phyloP scores from a whole-genome alignment of 2,797 vertebrate species.

The Graptemys geographica region DNA sequence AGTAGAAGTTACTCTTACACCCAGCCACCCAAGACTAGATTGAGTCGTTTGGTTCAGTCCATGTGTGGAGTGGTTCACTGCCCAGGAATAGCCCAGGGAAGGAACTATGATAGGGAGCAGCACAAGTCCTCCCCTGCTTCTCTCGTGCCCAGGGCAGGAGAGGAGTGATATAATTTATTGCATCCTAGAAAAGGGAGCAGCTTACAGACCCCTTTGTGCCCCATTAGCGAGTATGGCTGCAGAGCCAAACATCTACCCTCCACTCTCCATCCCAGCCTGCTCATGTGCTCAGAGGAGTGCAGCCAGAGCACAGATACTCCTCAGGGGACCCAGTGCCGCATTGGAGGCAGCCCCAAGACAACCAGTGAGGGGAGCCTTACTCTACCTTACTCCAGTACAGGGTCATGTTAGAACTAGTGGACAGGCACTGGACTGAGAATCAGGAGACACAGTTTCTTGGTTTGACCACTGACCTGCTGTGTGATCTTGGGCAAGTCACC shows the following conservation, averaged over 20 bases:
- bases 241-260: not conserved
- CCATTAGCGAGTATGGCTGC: accelerated
- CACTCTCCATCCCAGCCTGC: not conserved
- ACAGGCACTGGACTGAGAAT: not conserved
- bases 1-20: not conserved
- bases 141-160: accelerated
- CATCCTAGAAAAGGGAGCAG: not conserved
- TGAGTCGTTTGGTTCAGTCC: not conserved
- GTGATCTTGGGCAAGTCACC: not conserved
- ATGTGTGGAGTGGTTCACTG: not conserved
- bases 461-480: not conserved
- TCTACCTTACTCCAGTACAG: accelerated
- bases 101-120: not conserved
- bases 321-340: not conserved
- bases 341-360: accelerated
- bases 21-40: not conserved
- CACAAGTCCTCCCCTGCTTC: not conserved
- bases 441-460: not conserved
- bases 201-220: not conserved
- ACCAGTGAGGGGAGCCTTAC: accelerated
- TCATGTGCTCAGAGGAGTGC: accelerated
- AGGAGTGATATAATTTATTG: accelerated
- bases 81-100: not conserved
- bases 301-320: not conserved
- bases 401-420: not conserved